phyloP scores from a whole-genome alignment of 2,113 vertebrate genomes.

The Eurypyga helias region DNA sequence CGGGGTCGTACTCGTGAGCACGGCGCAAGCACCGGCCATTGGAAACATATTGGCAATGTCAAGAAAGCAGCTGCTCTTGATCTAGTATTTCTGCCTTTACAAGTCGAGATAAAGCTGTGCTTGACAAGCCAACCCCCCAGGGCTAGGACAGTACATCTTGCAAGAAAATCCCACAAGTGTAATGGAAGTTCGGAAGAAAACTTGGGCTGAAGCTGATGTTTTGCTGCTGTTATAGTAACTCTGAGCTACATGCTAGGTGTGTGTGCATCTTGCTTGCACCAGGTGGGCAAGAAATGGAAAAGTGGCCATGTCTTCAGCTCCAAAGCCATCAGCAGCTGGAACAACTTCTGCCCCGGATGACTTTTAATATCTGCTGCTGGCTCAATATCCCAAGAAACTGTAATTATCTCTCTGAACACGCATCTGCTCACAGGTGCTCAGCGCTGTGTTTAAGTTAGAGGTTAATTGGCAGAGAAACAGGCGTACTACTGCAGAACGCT shows the following conservation, averaged over 20 bases:
- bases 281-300: neutral
- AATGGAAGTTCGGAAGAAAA: neutral
- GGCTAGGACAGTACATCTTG: neutral
- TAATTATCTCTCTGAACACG: neutral
- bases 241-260: neutral
- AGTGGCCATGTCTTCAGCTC: neutral
- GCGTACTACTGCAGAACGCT: neutral
- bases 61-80: neutral
- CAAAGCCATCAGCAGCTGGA: neutral
- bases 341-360: neutral
- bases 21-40: neutral
- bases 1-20: accelerated
- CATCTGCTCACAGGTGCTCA: neutral
- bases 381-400: neutral
- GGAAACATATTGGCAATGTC: neutral
- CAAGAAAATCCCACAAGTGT: neutral
- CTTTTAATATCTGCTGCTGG: neutral
- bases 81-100: neutral
- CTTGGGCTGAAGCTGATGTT: neutral
- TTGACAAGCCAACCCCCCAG: neutral
- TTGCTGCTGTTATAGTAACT: neutral
- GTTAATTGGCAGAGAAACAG: neutral
- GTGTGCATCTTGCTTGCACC: neutral
- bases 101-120: neutral
- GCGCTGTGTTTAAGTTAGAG: neutral